Evolutionary conservation across 2,113 vertebrate genomes (phyloP).

Genomic region (Potamarius usumacintae): DNA sequence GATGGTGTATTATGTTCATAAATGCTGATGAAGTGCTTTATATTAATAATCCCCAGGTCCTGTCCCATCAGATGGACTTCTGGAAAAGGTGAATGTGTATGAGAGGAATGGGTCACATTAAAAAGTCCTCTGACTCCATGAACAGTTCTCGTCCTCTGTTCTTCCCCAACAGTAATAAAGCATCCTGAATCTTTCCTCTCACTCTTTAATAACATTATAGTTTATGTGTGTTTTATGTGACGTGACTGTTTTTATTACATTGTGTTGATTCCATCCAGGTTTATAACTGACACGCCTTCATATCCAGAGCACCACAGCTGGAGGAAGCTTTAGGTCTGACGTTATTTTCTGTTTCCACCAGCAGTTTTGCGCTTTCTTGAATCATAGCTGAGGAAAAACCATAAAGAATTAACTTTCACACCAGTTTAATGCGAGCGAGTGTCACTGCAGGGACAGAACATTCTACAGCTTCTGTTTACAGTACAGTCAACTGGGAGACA

Average conservation of each 20-base stretch:
- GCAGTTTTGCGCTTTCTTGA: not conserved
- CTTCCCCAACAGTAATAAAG: not conserved
- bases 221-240: not conserved
- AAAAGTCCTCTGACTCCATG: not conserved
- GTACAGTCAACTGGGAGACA: not conserved
- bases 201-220: not conserved
- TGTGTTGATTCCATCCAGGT: conserved; percentile 3
- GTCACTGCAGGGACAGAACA: not conserved
- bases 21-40: too few species aligned
- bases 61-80: too few species aligned
- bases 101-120: not conserved
- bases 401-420: not conserved
- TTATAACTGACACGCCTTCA: not conserved
- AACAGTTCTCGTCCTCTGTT: not conserved
- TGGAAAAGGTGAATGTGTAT: not conserved
- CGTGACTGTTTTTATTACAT: not conserved
- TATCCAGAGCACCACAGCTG: not conserved
- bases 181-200: not conserved
- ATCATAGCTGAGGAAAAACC: not conserved
- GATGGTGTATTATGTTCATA: too few species aligned
- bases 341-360: not conserved
- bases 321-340: not conserved
- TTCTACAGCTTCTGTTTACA: not conserved
- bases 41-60: too few species aligned
- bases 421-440: not conserved